Percentiles rank a stretch among this genome's conserved stretches.
Evolutionary conservation across 1,140 invertebrate species (phyloP).

Genomic region (Lasioglossum albipes): DNA sequence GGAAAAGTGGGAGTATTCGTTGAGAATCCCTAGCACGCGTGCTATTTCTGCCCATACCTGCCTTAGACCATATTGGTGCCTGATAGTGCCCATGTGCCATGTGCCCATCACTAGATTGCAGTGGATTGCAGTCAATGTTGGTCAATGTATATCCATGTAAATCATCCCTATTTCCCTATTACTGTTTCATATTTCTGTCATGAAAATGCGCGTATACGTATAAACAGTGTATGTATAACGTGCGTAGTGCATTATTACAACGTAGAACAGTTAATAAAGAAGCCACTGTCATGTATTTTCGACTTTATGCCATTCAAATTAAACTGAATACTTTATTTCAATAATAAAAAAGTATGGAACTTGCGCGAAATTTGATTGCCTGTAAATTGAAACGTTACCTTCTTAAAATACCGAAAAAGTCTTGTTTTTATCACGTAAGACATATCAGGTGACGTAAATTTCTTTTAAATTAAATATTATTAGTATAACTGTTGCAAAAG

Average conservation of each 20-base stretch:
- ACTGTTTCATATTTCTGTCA: not conserved
- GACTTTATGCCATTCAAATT: constrained; percentile 4
- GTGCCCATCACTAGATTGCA: too few species aligned
- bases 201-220: constrained; percentile 17
- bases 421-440: constrained; percentile 63
- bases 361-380: constrained; percentile 62
- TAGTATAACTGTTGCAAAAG: not conserved
- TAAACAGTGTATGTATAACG: constrained; percentile 50
- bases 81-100: too few species aligned
- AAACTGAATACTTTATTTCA: not conserved
- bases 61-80: too few species aligned
- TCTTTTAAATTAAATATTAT: not conserved
- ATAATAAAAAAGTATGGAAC: constrained; percentile 65
- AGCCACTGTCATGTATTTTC: constrained; percentile 24
- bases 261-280: constrained; percentile 30
- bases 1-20: too few species aligned
- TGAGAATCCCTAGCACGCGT: too few species aligned
- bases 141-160: too few species aligned
- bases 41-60: too few species aligned
- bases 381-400: constrained; percentile 61
- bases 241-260: constrained; percentile 28
- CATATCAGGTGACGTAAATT: constrained; percentile 68
- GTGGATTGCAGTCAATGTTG: too few species aligned
- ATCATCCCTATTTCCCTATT: too few species aligned
- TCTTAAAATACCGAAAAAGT: constrained; percentile 63